Evolutionary conservation across 2,888 invertebrate genomes (phyloP), one percentile per base, ranked within the genome.

Genomic region (Thumatha senex): DNA sequence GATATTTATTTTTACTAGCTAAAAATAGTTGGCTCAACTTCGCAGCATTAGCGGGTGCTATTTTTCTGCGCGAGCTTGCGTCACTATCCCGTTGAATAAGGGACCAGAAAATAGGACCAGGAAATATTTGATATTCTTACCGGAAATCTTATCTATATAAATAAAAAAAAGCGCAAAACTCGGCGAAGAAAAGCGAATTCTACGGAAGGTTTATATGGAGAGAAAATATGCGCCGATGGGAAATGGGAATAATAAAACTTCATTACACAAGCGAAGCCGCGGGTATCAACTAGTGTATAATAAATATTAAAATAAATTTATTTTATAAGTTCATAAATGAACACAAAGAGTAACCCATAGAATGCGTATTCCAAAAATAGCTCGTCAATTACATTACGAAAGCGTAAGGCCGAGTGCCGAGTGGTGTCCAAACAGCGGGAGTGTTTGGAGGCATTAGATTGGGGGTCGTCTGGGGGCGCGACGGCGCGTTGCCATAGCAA

Each of bases 41-140:
- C 51, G 14, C 12, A 60, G 68, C 31, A 57, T 61, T 56, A 48
- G 51, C 34, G 48, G 57, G 29, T 15, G 48, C 42, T 50, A 39
- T 54, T 58, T 51, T 61, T 52, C 34, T 52, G 59, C 63, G 74
- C 75, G 67, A 71, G 78, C 72, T 83, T 86, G 82, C 88, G 87
- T 89, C 86, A 87, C 74, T 68, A 67, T 72, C 75, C 77, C 78
- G 59, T 34, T 51, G 63, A 67, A 80, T 72, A 80, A 84, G 84
- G 86, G 82, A 81, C 79, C 76, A 69, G 84, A 79, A 89, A 85
- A 84, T 90, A 85, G 89, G 89, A n/a, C n/a, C n/a, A n/a, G n/a
- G n/a, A 5, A 24, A 24, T 4, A 24, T 24, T 24, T 24, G 3
- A 24, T 4, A 24, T 24, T 5, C 18, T 24, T 24, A 24, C 5